Evolutionary conservation across 1,140 invertebrate genomes (phyloP), one percentile per base, ranked within the genome.

Genomic region (Caligus rogercresseyi): DNA sequence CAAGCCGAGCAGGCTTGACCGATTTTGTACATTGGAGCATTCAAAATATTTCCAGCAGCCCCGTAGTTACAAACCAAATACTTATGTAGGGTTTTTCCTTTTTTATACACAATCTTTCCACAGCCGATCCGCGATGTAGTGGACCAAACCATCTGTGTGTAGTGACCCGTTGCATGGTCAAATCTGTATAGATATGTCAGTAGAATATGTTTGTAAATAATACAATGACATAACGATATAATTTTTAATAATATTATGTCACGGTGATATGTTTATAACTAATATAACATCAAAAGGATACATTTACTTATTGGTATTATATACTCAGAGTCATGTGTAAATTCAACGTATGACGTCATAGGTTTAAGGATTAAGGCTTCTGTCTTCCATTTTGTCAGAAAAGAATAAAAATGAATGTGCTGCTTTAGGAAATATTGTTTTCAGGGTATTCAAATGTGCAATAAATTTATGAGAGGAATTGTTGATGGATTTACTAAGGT

Each of bases 61-160:
- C 69, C 70, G 43, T 69, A 69, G 54, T 69, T 69, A 52, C 68
- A 69, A 26, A 65, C 64, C 54, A 66, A 65, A n/a, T 67, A 64
- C 58, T 68, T 68, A 54, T 65, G 66, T 61, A 63, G 64, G 63
- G 69, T 71, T 54, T 69, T 68, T 21, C 68, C 70, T 16, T 71
- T 64, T 53, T 64, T 54, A 61, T 61, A 69, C 52, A 66, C 65
- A n/a, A 65, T 65, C 61, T 52, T 64, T 52, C 69, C 68, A 51
- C 69, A 70, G 14, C 69, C 69, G 18, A 70, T 61, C 24, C 43
- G 31, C 20, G 31, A 25, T 1, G 69, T 68, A 23, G 26, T 56
- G 16, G 63, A 66, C 69, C 69, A 70, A 20, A 69, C n/a, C 64
- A 70, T 69, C 68, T 79, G 77, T 0, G 76, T 78, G 68, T 78